Evolutionary conservation across 2,797 vertebrate genomes (phyloP).

Genomic region (Platalea minor): DNA sequence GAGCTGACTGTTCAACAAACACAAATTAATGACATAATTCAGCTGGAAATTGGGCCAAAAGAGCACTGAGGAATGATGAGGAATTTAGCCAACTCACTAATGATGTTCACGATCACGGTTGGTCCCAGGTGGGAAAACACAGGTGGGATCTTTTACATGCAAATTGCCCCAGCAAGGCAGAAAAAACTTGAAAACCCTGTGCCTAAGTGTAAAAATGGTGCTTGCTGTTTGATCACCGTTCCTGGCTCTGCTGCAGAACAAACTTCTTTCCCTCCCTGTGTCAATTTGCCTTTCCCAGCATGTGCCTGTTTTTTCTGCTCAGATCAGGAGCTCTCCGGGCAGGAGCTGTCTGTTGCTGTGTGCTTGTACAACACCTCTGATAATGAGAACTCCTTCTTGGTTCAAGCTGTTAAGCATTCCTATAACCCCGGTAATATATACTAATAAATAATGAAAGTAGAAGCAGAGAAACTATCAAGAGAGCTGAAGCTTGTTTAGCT

Average conservation of each 20-base stretch:
- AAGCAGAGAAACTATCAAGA: neutral
- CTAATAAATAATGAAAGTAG: constrained; percentile 21
- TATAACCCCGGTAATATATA: neutral
- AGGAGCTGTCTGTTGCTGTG: neutral
- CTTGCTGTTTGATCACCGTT: neutral
- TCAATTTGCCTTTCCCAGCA: neutral
- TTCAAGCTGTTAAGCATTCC: neutral
- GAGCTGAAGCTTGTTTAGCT: neutral
- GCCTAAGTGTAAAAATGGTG: neutral
- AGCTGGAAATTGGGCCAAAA: neutral
- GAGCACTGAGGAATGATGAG: neutral
- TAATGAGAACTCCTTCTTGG: neutral
- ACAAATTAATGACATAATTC: neutral
- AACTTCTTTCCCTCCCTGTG: neutral
- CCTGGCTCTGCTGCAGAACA: neutral
- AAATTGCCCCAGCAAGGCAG: neutral
- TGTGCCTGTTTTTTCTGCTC: neutral
- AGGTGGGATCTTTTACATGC: neutral
- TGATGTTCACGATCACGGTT: neutral
- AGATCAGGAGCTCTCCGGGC: neutral
- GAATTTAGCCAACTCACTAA: neutral
- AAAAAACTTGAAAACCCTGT: neutral
- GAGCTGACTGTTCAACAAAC: neutral
- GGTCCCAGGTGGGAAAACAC: neutral
- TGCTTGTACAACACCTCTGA: neutral